Conservation (phyloP, 2,113 vertebrate genomes). For the Crotalus helleri region DNA sequence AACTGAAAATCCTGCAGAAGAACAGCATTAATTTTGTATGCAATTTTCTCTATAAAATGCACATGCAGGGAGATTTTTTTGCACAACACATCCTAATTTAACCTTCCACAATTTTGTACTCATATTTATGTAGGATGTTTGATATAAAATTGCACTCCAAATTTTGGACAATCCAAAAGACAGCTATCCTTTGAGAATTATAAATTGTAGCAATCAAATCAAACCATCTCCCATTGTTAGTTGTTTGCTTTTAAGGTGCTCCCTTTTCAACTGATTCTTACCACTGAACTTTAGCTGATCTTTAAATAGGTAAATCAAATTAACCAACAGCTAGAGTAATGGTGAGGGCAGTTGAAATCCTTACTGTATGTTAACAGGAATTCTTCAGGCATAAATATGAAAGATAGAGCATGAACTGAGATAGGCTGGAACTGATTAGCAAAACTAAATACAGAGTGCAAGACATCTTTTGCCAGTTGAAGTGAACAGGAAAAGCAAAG, state of each 20-base stretch:
- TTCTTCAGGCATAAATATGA: background rate
- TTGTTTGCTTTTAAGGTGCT: background rate
- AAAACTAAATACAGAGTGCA: background rate
- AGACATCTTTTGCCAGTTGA: constrained; percentile 5
- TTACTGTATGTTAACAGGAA: background rate
- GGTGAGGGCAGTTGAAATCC: background rate
- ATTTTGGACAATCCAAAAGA: background rate
- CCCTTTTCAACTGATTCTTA: background rate
- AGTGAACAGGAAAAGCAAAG: constrained; percentile 4
- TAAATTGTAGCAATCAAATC: background rate
- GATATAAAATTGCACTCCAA: background rate
- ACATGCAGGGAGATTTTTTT: background rate
- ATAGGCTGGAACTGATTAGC: constrained; percentile 14
- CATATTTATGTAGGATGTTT: background rate
- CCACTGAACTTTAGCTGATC: background rate
- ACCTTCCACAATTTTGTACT: background rate
- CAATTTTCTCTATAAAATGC: background rate
- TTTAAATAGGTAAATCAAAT: background rate
- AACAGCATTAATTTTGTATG: background rate
- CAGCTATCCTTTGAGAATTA: background rate
- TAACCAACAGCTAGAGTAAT: background rate
- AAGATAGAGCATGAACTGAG: background rate
- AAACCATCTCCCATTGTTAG: background rate
- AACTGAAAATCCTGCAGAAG: background rate
- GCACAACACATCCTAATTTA: background rate